Conservation (phyloP, 2,888 invertebrate species). For the Tholera decimalis region DNA sequence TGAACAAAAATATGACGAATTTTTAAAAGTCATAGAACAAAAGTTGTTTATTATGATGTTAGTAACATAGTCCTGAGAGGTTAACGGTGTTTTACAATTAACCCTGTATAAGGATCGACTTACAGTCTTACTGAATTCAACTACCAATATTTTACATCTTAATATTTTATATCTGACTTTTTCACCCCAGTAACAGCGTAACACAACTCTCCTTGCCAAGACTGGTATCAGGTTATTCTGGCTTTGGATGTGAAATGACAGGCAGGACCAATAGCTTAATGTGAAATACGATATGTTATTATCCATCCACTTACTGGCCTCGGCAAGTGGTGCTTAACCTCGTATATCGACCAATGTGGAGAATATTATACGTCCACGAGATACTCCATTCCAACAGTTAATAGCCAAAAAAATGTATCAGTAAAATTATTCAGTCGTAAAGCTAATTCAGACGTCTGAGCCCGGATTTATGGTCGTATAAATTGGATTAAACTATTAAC, state of each 20-base stretch:
- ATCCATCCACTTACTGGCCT: neutral
- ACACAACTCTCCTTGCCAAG: neutral
- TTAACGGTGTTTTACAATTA: too few relatives aligned
- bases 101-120: too few relatives aligned
- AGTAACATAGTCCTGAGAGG: too few relatives aligned
- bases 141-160: neutral
- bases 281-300: neutral
- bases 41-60: too few relatives aligned
- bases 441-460: conserved; percentile 66
- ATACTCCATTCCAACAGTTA: neutral
- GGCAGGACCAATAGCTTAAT: neutral
- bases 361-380: neutral
- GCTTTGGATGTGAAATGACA: neutral
- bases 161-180: neutral
- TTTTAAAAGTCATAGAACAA: too few relatives aligned
- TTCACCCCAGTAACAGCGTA: neutral
- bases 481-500: conserved; percentile 68
- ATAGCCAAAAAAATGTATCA: neutral
- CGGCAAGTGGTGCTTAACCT: neutral
- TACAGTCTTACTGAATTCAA: too few relatives aligned
- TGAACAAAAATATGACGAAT: too few relatives aligned
- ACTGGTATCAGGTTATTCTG: neutral
- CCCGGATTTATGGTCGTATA: conserved; percentile 61
- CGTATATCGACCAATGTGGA: neutral
- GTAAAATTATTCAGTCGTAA: conserved; percentile 47